Evolutionary conservation across 1,140 invertebrate species (phyloP), one percentile per base, ranked within the genome.

Genomic region (Drosophila suzukii): DNA sequence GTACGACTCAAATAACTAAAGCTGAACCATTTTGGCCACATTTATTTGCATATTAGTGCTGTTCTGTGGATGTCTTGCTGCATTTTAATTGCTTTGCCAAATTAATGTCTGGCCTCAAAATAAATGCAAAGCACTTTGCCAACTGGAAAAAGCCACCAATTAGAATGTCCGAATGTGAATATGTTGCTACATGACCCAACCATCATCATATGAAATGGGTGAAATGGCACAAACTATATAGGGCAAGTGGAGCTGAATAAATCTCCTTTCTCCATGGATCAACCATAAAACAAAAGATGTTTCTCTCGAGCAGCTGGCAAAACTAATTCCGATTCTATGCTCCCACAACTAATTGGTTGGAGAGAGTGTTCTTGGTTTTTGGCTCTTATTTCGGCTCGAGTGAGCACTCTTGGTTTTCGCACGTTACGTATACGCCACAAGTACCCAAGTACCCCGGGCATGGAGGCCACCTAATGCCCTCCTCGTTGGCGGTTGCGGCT

Each of bases 381-480:
- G 58, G 58, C 36, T 32, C 59, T 63, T 71, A 60, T 75, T 53
- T 47, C 59, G 59, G 59, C 70, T 65, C 46, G 32, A 46, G 38
- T 30, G 61, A 68, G 47, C 65, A 54, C 47, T 68, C 38, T 68
- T 71, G 78, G 70, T 66, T 71, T 71, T 72, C 65, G 68, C 67
- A 81, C 59, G 62, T 81, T 81, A 67, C 79, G 82, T 75, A 86
- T 74, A 75, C 82, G 83, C 74, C 83, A 70, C 78, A 71, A 58
- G 41, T 72, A 68, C 75, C 78, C 59, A 57, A 44, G 57, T n/a
- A n/a, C n/a, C n/a, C 74, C 59, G 58, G 65, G 20, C 43, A 27
- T 27, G 27, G 27, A 27, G 27, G 27, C 7, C 32, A 8, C 38
- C 27, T 34, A 36, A 36, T 17, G 5, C 32, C 24, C 43, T 43